These are phyloP conservation scores for Pararge aegeria DNA, from an alignment of 1,140 invertebrate genomes.

Conservation along the genomic window DNA sequence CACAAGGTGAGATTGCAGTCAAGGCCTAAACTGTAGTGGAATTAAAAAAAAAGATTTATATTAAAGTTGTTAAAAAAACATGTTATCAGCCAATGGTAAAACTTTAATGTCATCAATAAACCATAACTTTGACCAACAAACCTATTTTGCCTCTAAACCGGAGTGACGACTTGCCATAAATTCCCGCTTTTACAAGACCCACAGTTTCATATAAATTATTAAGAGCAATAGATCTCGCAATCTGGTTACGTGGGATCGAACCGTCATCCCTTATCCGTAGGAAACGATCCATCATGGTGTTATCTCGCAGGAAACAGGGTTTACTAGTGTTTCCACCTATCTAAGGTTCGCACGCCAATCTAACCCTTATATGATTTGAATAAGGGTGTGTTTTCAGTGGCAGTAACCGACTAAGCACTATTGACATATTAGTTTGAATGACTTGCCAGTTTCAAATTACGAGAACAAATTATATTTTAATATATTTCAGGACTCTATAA, in stretches of 20 bases:
- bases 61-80: too few species aligned
- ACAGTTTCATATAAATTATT: slow-evolving; percentile 11
- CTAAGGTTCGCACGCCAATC: slow-evolving; percentile 7
- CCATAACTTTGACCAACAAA: background rate
- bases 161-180: slow-evolving; percentile 7
- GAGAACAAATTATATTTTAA: slow-evolving; percentile 8
- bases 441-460: slow-evolving; percentile 18
- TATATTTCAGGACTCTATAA: too few species aligned
- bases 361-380: background rate
- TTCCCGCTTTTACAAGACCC: slow-evolving; percentile 4
- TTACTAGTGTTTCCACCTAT: slow-evolving; percentile 36
- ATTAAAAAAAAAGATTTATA: too few species aligned
- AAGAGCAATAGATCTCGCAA: slow-evolving; percentile 23
- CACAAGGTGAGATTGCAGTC: too few species aligned
- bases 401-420: slow-evolving; percentile 1
- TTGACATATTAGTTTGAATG: slow-evolving; percentile 21
- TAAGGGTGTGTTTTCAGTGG: slow-evolving; percentile 1
- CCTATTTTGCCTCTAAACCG: background rate
- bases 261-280: slow-evolving; percentile 43
- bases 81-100: too few species aligned
- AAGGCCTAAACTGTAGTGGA: too few species aligned
- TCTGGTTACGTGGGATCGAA: slow-evolving; percentile 31
- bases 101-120: slow-evolving; percentile 1
- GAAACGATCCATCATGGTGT: slow-evolving; percentile 46
- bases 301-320: slow-evolving; percentile 44